These are phyloP conservation scores for Melopsittacus undulatus DNA, from an alignment of 2,797 vertebrate species.

Conservation along the genomic window DNA sequence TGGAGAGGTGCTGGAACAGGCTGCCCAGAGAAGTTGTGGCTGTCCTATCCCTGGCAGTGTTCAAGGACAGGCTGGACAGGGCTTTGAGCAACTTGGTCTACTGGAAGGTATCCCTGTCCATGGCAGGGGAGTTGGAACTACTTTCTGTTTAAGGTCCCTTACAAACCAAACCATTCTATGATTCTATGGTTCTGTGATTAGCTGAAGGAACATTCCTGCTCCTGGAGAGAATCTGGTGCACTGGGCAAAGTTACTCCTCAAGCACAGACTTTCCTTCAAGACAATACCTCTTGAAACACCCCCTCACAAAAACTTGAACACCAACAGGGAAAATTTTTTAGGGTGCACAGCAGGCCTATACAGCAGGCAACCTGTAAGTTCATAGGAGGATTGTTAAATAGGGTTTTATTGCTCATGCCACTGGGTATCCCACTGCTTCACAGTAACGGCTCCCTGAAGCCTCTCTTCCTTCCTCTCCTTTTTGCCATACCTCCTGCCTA, in stretches of 20 bases:
- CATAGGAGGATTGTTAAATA: not conserved
- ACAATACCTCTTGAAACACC: not conserved
- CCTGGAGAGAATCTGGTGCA: not conserved
- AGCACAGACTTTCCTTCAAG: not conserved
- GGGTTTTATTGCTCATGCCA: accelerated
- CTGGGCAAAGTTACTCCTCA: not conserved
- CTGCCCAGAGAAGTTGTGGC: not conserved
- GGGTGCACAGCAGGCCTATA: not conserved
- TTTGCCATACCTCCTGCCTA: not conserved
- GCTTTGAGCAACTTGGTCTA: not conserved
- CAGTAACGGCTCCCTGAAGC: accelerated
- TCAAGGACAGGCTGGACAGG: not conserved
- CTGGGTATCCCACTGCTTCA: accelerated
- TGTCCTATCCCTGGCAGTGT: not conserved
- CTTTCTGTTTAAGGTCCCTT: not conserved
- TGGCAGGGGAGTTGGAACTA: not conserved
- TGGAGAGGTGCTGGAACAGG: not conserved
- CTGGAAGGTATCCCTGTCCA: not conserved
- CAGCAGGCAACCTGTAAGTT: not conserved
- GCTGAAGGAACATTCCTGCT: not conserved
- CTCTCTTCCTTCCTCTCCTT: not conserved
- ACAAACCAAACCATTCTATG: not conserved
- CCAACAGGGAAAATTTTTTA: not conserved
- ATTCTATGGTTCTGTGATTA: not conserved
- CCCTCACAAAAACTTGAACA: not conserved